Conservation (phyloP, 1,140 invertebrate species). For the Trachymyrmex cornetzi region DNA sequence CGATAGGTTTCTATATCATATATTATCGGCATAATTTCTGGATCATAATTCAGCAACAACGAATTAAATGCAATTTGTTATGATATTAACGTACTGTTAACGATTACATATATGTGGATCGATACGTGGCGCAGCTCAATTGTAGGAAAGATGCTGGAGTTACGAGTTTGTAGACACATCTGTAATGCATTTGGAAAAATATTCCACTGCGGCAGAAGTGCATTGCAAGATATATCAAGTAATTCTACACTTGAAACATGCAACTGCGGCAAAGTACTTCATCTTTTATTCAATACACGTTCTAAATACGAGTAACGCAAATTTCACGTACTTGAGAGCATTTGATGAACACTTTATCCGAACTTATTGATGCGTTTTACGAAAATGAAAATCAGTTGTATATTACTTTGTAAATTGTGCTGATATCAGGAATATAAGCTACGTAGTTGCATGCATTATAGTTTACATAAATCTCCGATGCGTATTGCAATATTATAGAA, state of each 20-base stretch:
- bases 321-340: conserved; percentile 27
- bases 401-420: background rate
- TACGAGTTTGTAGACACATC: background rate
- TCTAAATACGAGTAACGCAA: conserved; percentile 31
- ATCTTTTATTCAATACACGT: conserved; percentile 52
- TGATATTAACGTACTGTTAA: background rate
- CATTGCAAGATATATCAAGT: conserved; percentile 11
- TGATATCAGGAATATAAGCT: too few species aligned
- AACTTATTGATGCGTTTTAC: background rate
- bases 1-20: background rate
- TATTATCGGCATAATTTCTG: conserved; percentile 17
- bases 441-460: background rate
- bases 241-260: conserved; percentile 33
- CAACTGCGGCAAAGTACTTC: conserved; percentile 44
- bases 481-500: background rate
- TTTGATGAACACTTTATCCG: conserved; percentile 10
- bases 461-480: background rate
- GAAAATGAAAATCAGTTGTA: conserved; percentile 8
- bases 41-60: conserved; percentile 3
- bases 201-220: conserved; percentile 4
- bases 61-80: conserved; percentile 41
- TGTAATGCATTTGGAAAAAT: conserved; percentile 24
- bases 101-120: background rate
- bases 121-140: background rate
- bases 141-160: background rate